phyloP scores from a whole-genome alignment of 2,888 invertebrate genomes.

The Margaritifera margaritifera region DNA sequence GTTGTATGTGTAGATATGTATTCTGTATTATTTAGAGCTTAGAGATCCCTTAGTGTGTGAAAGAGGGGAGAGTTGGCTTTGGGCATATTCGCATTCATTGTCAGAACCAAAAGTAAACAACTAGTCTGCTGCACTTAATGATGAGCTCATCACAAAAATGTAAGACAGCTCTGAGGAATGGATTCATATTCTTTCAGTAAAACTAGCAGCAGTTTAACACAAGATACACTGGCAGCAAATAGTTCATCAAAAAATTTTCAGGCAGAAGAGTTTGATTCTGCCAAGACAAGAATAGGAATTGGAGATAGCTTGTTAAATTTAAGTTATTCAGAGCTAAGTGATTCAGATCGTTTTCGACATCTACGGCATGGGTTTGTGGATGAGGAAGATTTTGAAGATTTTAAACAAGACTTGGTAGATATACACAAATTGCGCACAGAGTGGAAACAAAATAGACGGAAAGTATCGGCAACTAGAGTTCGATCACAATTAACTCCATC shows the following conservation, averaged over 20 bases:
- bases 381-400: slow-evolving; percentile 65
- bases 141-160: too few relatives aligned
- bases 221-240: too few relatives aligned
- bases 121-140: too few relatives aligned
- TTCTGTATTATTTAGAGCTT: too few relatives aligned
- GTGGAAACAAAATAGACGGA: slow-evolving; percentile 34
- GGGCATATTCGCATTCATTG: too few relatives aligned
- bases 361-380: slow-evolving; percentile 57
- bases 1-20: too few relatives aligned
- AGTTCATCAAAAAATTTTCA: neutral
- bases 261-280: neutral
- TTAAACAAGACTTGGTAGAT: slow-evolving; percentile 59
- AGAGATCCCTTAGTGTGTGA: too few relatives aligned
- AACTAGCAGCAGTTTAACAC: too few relatives aligned
- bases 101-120: too few relatives aligned
- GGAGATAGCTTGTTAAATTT: slow-evolving; percentile 32
- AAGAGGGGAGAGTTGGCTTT: too few relatives aligned
- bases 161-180: too few relatives aligned
- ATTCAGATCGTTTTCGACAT: slow-evolving; percentile 45
- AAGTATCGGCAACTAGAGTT: slow-evolving; percentile 19
- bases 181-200: too few relatives aligned
- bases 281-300: slow-evolving; percentile 1
- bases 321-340: slow-evolving; percentile 40
- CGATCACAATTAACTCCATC: neutral
- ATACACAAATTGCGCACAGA: slow-evolving; percentile 38